phyloP scores from a whole-genome alignment of 2,113 vertebrate genomes.

The Rhinichthys klamathensis region DNA sequence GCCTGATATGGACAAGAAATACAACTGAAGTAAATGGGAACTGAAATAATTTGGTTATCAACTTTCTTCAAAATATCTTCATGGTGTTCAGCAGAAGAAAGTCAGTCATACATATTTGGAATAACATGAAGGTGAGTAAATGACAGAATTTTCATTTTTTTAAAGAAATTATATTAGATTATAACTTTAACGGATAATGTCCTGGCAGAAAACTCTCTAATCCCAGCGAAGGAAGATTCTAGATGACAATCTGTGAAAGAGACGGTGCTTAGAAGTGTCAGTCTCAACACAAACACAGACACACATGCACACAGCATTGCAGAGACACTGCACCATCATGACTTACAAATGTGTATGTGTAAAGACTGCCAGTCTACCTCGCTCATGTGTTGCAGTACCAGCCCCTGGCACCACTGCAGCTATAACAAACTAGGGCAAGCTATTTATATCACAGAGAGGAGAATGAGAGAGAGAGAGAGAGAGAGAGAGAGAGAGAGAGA shows the following conservation, averaged over 20 bases:
- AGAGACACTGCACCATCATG: conserved; percentile 23
- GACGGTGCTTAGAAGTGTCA: neutral
- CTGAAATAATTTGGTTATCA: too few species aligned
- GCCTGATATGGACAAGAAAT: too few species aligned
- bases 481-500: conserved; percentile 51
- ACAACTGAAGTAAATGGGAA: too few species aligned
- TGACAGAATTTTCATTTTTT: too few species aligned
- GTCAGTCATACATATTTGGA: too few species aligned
- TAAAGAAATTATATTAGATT: too few species aligned
- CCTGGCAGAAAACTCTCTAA: too few species aligned
- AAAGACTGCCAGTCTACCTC: conserved; percentile 59
- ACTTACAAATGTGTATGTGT: conserved; percentile 4
- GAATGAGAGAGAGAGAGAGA: conserved; percentile 52
- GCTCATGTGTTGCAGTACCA: conserved; percentile 61
- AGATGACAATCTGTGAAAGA: neutral
- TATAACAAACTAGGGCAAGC: conserved; percentile 80
- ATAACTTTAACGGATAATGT: too few species aligned
- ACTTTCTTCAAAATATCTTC: too few species aligned
- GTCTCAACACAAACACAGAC: neutral
- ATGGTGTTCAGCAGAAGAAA: too few species aligned
- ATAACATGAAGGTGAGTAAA: too few species aligned
- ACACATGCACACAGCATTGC: neutral
- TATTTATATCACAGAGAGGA: conserved; percentile 75
- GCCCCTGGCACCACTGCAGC: conserved; percentile 73
- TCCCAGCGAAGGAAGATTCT: neutral